Evolutionary conservation across 2,797 vertebrate genomes (phyloP).

Genomic region (Diplodus puntazzo): DNA sequence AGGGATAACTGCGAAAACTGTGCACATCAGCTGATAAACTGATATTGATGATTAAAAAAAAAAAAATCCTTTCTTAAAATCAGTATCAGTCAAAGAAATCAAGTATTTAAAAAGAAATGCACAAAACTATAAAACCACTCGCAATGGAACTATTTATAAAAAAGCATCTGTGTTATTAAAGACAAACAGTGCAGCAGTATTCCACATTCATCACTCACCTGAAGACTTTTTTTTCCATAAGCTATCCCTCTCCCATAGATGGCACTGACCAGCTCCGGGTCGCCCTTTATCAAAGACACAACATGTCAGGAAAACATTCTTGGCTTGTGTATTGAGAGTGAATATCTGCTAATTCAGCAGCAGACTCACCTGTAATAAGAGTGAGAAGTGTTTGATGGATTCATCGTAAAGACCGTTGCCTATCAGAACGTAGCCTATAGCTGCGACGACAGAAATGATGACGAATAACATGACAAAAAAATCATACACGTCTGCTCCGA

Average conservation of each 20-base stretch:
- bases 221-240: conserved; percentile 96
- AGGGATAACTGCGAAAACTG: too few species aligned
- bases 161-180: neutral
- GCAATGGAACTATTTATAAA: neutral
- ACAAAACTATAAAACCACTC: neutral
- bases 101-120: too few species aligned
- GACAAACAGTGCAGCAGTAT: neutral
- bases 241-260: conserved; percentile 98
- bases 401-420: conserved; percentile 96
- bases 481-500: neutral
- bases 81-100: neutral
- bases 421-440: conserved; percentile 96
- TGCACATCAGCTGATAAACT: too few species aligned
- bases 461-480: neutral
- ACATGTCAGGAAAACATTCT: neutral
- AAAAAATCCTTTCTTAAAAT: too few species aligned
- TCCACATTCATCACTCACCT: conserved; percentile 85
- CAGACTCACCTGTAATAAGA: conserved; percentile 92
- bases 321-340: neutral
- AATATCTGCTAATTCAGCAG: neutral
- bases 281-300: conserved; percentile 85
- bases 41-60: too few species aligned
- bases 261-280: conserved; percentile 96
- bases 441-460: conserved; percentile 78
- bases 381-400: conserved; percentile 97